Percentiles rank a stretch among this genome's conserved stretches.
Conservation (phyloP, 1,140 invertebrate genomes). For the Diabrotica virgifera region DNA sequence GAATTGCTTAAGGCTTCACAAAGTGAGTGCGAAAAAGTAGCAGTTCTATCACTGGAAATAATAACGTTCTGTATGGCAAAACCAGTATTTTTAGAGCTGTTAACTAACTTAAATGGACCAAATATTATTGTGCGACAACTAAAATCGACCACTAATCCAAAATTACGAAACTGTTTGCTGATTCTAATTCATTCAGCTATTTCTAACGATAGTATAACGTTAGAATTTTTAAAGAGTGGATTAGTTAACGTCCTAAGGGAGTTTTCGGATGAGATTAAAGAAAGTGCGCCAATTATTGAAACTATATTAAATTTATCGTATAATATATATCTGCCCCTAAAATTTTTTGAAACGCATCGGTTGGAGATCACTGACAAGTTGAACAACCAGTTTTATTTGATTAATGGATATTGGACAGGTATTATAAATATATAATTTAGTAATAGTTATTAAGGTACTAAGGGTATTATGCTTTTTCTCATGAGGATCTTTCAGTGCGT, state of each 20-base stretch:
- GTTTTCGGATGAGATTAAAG: constrained; percentile 23
- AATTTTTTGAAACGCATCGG: constrained; percentile 35
- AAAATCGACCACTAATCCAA: constrained; percentile 22
- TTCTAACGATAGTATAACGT: constrained; percentile 31
- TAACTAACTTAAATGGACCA: constrained; percentile 30
- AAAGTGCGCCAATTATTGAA: constrained; percentile 27
- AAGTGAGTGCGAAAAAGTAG: constrained; percentile 13
- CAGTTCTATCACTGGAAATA: constrained; percentile 31
- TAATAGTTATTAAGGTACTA: too few relatives aligned
- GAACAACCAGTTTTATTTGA: constrained; percentile 39
- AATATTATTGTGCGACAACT: constrained; percentile 26
- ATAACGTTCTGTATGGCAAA: constrained; percentile 22
- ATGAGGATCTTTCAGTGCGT: too few relatives aligned
- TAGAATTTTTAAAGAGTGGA: constrained; percentile 27
- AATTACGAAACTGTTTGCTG: constrained; percentile 30
- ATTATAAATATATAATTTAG: not conserved
- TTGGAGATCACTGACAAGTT: constrained; percentile 39
- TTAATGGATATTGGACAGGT: constrained; percentile 32
- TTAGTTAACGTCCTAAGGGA: constrained; percentile 28
- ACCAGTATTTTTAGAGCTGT: constrained; percentile 31
- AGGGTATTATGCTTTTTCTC: too few relatives aligned
- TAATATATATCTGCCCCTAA: constrained; percentile 36
- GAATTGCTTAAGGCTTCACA: constrained; percentile 28
- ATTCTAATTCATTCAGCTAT: constrained; percentile 35
- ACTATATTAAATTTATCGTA: constrained; percentile 30